phyloP scores from a whole-genome alignment of 2,113 vertebrate genomes.

The Cyanoliseus patagonus region DNA sequence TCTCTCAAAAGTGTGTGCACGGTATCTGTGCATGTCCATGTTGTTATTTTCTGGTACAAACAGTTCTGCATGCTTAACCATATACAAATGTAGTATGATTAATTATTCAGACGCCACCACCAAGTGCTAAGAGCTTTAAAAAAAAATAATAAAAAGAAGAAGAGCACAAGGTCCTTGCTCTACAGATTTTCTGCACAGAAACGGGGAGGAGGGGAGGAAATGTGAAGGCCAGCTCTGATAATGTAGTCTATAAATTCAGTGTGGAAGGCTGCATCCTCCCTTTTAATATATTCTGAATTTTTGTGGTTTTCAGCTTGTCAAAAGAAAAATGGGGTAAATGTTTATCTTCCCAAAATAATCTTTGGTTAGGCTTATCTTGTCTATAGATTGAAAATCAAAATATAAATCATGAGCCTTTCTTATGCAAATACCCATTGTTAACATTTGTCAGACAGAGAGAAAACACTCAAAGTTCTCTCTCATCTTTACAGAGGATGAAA shows the following conservation, averaged over 20 bases:
- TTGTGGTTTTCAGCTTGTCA: constrained; percentile 1
- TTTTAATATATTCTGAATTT: constrained; percentile 25
- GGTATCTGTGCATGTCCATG: neutral
- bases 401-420: constrained; percentile 58
- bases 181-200: constrained; percentile 36
- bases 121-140: neutral
- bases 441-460: constrained; percentile 57
- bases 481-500: constrained; percentile 34
- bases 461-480: constrained; percentile 44
- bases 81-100: neutral
- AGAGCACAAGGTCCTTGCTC: neutral
- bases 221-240: constrained; percentile 28
- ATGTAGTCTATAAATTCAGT: constrained; percentile 12
- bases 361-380: constrained; percentile 32
- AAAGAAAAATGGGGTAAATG: constrained; percentile 27
- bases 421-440: constrained; percentile 52
- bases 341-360: constrained; percentile 55
- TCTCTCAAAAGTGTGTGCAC: neutral
- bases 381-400: constrained; percentile 49
- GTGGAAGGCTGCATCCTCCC: neutral
- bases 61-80: constrained; percentile 10
- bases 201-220: neutral
- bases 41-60: constrained; percentile 18
- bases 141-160: neutral
- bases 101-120: constrained; percentile 2